Base-by-base conservation (phyloP, 1,140 invertebrate species). In the Polypedilum pembai region DNA sequence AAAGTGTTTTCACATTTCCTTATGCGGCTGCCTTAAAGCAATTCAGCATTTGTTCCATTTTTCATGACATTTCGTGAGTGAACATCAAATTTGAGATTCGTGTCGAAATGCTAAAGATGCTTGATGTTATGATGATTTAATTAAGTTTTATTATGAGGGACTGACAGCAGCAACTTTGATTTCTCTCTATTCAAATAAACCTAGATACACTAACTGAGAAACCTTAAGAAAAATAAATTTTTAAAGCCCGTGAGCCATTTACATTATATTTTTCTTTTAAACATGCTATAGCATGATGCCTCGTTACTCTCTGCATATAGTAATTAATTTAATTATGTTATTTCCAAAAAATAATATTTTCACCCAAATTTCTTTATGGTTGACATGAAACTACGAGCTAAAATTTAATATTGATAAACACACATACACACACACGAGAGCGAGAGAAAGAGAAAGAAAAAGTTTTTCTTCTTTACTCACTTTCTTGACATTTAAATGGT, bases 121-220 rank as follows among this genome's bases (percentile, higher is more conserved):
- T 15, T n/a, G n/a, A 56, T n/a, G n/a, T n/a, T 56, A 56, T 56
- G 45, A 56, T 56, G 45, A 56, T 56, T 56, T 56, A 56, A 56
- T 56, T 56, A 56, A 56, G 45, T 56, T 56, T 4, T 56, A 56
- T 15, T 56, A 56, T 56, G n/a, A 56, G n/a, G 45, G n/a, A 12
- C n/a, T 56, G 45, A 56, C 45, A 56, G 45, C 24, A 33, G 5
- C 24, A 33, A 33, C 12, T 56, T 56, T 56, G n/a, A 56, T 56
- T 56, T n/a, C 12, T n/a, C 12, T n/a, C 45, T 33, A 33, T 33
- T 33, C 5, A 33, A 33, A 33, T 33, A 33, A 33, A 33, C 5
- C 24, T 33, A 33, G 24, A 33, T 33, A n/a, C n/a, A n/a, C n/a
- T n/a, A n/a, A n/a, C n/a, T n/a, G n/a, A 33, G 24, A 33, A 33